Evolutionary conservation across 2,797 vertebrate genomes (phyloP), one percentile per base, ranked within the genome.

Genomic region (Luscinia megarhynchos): DNA sequence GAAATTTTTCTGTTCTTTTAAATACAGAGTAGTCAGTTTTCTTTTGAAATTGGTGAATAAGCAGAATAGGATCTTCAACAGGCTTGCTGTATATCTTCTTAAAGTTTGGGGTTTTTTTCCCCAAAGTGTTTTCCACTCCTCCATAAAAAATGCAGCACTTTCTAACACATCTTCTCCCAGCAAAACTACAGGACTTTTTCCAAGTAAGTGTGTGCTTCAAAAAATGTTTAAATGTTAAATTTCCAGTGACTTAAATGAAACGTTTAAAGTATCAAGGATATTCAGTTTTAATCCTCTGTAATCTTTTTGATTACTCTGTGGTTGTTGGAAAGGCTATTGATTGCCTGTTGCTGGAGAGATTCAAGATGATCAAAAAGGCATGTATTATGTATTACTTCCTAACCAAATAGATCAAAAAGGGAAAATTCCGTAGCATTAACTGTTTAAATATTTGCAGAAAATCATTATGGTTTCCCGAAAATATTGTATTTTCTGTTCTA

Each of bases 381-480:
- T 36, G 5, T 89, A 38, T 45, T 77, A 34, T 45, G 57, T 78
- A 61, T 95, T 78, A 62, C 30, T 75, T 90, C 84, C 80, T 69
- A 94, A 72, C 66, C 30, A 69, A 78, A 13, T 41, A 88, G 84
- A 51, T 97, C 87, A 89, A 84, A 61, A 91, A 93, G 86, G 90
- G 46, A 91, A 97, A 95, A 96, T 95, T 96, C 93, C 89, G 93
- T 94, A 69, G 62, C 68, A 86, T 87, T 90, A 86, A 84, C 62
- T 82, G 26, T 92, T 90, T 68, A 84, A 79, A 79, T 91, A 74
- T 89, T 95, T 97, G 63, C 87, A 95, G 91, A 93, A 96, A 93
- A 81, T 58, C 83, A 87, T 74, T 81, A 50, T 21, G 17, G 48
- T 53, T 96, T 96, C 74, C 62, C 82, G 77, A 81, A 92, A 89